Conservation (phyloP, 2,888 invertebrate genomes). For the Eupithecia centaureata region DNA sequence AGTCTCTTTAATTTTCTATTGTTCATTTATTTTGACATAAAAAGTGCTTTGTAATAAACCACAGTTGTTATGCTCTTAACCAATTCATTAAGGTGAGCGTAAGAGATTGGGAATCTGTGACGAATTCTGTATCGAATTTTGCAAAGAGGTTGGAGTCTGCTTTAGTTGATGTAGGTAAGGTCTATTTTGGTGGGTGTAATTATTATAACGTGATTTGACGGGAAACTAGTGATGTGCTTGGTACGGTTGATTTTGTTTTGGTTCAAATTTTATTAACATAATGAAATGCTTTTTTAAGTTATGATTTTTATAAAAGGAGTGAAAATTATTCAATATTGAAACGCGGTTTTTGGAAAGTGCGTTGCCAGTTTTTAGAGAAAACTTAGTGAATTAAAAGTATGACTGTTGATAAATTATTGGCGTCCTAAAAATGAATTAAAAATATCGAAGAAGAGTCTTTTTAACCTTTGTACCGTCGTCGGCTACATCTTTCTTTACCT, state of each 20-base stretch:
- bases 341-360: too few species aligned
- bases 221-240: conserved; percentile 36
- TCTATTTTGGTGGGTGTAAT: conserved; percentile 24
- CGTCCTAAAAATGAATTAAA: background rate
- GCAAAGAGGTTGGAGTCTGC: conserved; percentile 10
- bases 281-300: too few species aligned
- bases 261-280: too few species aligned
- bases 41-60: conserved; percentile 52
- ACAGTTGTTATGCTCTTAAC: conserved; percentile 57
- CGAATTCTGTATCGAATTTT: conserved; percentile 30
- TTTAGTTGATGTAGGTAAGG: conserved; percentile 24
- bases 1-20: conserved; percentile 38
- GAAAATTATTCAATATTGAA: too few species aligned
- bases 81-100: conserved; percentile 65
- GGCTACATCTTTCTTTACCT: too few species aligned
- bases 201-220: conserved; percentile 24
- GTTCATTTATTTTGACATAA: conserved; percentile 42
- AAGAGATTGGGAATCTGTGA: conserved; percentile 63
- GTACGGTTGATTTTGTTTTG: too few species aligned
- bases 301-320: too few species aligned
- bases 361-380: too few species aligned
- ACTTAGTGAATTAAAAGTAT: background rate
- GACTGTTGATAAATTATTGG: background rate
- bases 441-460: too few species aligned
- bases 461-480: too few species aligned